Base-by-base conservation (phyloP, 2,888 invertebrate genomes). In the Molorchus minor region DNA sequence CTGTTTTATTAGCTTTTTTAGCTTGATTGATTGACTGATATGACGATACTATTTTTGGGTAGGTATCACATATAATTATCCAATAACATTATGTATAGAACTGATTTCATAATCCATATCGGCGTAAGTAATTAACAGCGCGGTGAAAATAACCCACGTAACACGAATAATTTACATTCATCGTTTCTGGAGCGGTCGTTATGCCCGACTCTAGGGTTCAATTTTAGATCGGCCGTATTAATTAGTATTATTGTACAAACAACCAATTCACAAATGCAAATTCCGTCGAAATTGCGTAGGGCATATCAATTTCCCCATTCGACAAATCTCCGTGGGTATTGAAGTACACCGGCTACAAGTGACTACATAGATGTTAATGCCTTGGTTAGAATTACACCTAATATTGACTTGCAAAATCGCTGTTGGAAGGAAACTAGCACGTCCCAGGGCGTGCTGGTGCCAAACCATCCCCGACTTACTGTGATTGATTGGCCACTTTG, bases 341-440 rank as follows among this genome's bases (percentile, higher is more conserved):
- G 54, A 44, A n/a, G 53, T 61, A 64, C 63, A 62, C 52, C 56
- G 56, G 58, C 47, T 63, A 68, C 69, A 65, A 67, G 66, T 62
- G 65, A 57, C 65, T 58, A 63, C 61, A 61, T 35, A 49, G 59
- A 61, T 61, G 65, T 61, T 68, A 71, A 69, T 70, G 71, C 65
- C 59, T 49, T 47, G 67, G 68, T 68, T 67, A 72, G 73, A 62
- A 77, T 78, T 76, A 78, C 78, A 77, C 68, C 76, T 75, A 78
- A 78, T 78, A 77, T 78, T 78, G 78, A 77, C 78, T 79, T 78
- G 78, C 78, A 78, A 79, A 79, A 79, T 79, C 79, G 76, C 74
- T 71, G 74, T 71, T 71, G 70, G 70, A 68, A 68, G 72, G 64
- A 69, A 69, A 69, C 71, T 70, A 75, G 75, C 79, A 79, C 79